Evolutionary conservation across 2,888 invertebrate genomes (phyloP).

Genomic region (Leptinotarsa haldemani): DNA sequence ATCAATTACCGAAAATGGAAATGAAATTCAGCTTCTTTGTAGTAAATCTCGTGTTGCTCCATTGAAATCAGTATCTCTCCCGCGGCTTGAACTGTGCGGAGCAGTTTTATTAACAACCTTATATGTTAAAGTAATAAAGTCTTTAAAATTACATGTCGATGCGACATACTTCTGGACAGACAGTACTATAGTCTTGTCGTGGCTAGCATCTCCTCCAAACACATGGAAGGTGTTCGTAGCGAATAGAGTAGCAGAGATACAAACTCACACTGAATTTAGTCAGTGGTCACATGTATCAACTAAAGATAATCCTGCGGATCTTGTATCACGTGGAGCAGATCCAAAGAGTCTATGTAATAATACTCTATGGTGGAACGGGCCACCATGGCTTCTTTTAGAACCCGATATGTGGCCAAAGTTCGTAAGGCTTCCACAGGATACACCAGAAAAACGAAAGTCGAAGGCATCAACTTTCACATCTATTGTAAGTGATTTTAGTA

Average conservation of each 20-base stretch:
- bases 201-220: conserved; percentile 30
- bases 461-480: not conserved
- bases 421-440: not conserved
- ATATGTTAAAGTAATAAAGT: not conserved
- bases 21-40: conserved; percentile 5
- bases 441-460: not conserved
- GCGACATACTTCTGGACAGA: conserved; percentile 5
- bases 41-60: not conserved
- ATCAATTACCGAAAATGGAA: not conserved
- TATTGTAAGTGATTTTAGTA: not conserved
- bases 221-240: conserved; percentile 34
- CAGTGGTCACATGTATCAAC: conserved; percentile 2
- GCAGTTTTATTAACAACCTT: conserved; percentile 6
- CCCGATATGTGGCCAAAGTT: not conserved
- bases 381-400: not conserved
- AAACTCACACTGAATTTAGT: conserved; percentile 19
- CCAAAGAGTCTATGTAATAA: not conserved
- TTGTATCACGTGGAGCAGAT: not conserved
- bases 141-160: not conserved
- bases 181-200: conserved; percentile 24
- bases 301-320: conserved; percentile 6
- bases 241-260: conserved; percentile 36
- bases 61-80: conserved; percentile 4
- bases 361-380: not conserved
- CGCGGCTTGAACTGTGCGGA: conserved; percentile 5